Evolutionary conservation across 1,140 invertebrate species (phyloP).

Genomic region (Tachypleus tridentatus): DNA sequence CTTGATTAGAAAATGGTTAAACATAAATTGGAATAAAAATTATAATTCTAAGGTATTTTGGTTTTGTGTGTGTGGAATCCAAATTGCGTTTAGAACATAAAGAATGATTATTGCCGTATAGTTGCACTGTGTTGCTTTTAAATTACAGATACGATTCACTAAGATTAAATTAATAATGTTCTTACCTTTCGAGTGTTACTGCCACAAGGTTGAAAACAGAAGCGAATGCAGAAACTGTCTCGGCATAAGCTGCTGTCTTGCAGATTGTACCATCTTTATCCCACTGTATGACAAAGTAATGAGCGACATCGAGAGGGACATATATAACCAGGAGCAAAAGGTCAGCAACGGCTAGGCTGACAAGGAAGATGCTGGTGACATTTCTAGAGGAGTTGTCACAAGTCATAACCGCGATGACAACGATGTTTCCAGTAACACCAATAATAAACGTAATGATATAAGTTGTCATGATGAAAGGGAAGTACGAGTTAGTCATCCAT

Average conservation of each 20-base stretch:
- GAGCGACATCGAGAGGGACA: slow-evolving; percentile 34
- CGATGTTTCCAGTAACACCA: slow-evolving; percentile 21
- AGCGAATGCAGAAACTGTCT: slow-evolving; percentile 25
- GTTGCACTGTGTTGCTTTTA: too few relatives aligned
- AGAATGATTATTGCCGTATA: too few relatives aligned
- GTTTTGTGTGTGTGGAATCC: too few relatives aligned
- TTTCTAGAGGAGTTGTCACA: slow-evolving; percentile 11
- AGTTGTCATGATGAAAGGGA: slow-evolving; percentile 22
- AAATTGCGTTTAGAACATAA: too few relatives aligned
- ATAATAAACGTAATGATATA: slow-evolving; percentile 21
- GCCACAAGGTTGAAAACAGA: slow-evolving; percentile 35
- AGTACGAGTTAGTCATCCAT: slow-evolving; percentile 19
- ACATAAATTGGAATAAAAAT: too few relatives aligned
- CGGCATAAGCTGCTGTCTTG: slow-evolving; percentile 33
- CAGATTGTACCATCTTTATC: slow-evolving; percentile 32
- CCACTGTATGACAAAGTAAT: slow-evolving; percentile 34
- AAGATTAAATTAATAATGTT: neutral
- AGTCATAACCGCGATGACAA: slow-evolving; percentile 17
- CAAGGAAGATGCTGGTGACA: slow-evolving; percentile 21
- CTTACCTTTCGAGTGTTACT: slow-evolving; percentile 36
- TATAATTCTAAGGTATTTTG: too few relatives aligned
- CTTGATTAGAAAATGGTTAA: too few relatives aligned
- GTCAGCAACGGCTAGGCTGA: slow-evolving; percentile 34
- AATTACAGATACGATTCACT: too few relatives aligned
- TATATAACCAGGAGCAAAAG: slow-evolving; percentile 35